A percentile compares a stretch with the other conserved stretches of the same genome.
Conservation (phyloP, 1,140 invertebrate species). For the Cyphomyrmex costatus region DNA sequence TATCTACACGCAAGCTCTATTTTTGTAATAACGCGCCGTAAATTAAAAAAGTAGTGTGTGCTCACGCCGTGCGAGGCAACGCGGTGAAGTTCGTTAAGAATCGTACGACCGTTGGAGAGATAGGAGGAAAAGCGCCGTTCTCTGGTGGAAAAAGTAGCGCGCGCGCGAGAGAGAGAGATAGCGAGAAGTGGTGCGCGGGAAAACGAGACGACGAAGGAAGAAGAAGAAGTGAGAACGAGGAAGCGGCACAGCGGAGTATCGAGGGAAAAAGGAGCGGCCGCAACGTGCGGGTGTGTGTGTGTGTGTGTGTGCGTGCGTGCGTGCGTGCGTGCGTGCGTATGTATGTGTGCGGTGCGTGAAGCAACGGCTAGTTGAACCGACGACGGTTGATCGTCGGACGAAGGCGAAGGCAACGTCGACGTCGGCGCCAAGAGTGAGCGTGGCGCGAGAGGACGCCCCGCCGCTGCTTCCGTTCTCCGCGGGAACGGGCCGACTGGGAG, state of each 20-base stretch:
- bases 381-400: slow-evolving; percentile 14
- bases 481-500: background rate
- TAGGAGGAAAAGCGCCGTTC: slow-evolving; percentile 17
- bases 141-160: background rate
- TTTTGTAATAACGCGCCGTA: slow-evolving; percentile 79
- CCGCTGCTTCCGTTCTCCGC: background rate
- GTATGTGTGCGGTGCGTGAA: background rate
- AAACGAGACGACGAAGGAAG: background rate
- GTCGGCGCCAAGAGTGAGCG: background rate
- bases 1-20: slow-evolving; percentile 77
- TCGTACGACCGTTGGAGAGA: slow-evolving; percentile 70
- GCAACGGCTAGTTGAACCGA: background rate
- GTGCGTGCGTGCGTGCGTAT: background rate
- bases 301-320: background rate
- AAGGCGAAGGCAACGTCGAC: background rate
- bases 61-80: slow-evolving; percentile 57
- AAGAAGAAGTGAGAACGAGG: background rate
- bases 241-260: background rate
- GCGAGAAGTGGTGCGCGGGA: slow-evolving; percentile 10
- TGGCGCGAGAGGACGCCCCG: background rate
- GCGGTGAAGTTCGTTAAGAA: slow-evolving; percentile 70
- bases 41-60: slow-evolving; percentile 71
- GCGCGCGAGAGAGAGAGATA: background rate
- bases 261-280: slow-evolving; percentile 32
- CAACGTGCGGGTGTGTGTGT: background rate